Percentiles rank a stretch among this genome's conserved stretches.
These are phyloP conservation scores for Hucho hucho DNA, from an alignment of 2,113 vertebrate genomes.

Conservation along the genomic window DNA sequence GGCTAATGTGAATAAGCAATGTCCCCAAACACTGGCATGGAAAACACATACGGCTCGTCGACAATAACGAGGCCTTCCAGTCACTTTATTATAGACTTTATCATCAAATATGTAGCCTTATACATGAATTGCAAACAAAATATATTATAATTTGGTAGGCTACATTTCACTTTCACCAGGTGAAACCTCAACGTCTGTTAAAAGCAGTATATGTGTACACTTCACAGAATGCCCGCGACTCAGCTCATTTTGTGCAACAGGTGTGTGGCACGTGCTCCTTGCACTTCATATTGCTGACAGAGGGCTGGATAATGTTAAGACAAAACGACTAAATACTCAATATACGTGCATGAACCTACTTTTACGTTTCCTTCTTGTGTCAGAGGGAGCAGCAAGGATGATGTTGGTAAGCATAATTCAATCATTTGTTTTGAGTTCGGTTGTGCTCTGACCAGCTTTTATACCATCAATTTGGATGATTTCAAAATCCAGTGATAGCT, in stretches of 20 bases:
- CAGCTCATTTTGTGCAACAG: not conserved
- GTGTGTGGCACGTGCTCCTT: constrained; percentile 28
- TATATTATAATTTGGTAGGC: not conserved
- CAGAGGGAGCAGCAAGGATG: no score
- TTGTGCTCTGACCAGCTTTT: no score
- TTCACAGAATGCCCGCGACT: not conserved
- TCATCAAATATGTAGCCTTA: not conserved
- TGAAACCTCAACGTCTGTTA: no score
- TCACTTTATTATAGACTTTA: not conserved
- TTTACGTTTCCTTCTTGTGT: not conserved
- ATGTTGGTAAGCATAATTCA: no score
- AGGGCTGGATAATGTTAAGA: not conserved
- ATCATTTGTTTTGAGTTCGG: no score
- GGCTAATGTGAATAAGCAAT: not conserved
- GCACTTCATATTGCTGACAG: constrained; percentile 14
- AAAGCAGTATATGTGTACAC: no score
- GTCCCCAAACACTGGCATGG: constrained; percentile 4
- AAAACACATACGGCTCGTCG: not conserved
- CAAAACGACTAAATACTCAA: not conserved
- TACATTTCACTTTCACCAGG: not conserved
- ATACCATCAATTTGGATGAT: no score
- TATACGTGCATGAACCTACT: not conserved
- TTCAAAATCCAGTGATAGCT: no score
- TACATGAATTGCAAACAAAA: no score
- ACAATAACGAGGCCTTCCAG: not conserved